Evolutionary conservation across 1,140 invertebrate species (phyloP).

Genomic region (Sminthurinus signatus): DNA sequence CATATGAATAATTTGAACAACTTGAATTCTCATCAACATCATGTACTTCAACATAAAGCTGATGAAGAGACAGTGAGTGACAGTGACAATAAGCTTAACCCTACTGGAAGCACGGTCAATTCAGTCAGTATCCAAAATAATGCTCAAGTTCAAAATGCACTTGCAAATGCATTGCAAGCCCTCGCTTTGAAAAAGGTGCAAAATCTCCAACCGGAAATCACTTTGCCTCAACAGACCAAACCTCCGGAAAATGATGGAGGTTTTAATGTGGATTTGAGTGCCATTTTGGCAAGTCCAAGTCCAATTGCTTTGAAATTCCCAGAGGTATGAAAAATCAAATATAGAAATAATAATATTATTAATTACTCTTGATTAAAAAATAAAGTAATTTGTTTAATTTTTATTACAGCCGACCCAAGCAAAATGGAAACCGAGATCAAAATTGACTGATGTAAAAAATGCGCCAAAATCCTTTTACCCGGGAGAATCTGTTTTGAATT

Average conservation of each 20-base stretch:
- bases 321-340: not conserved
- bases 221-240: constrained; percentile 30
- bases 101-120: not conserved
- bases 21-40: too few species aligned
- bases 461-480: constrained; percentile 81
- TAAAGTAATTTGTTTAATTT: not conserved
- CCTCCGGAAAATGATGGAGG: constrained; percentile 17
- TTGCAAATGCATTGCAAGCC: constrained; percentile 33
- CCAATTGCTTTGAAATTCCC: not conserved
- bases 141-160: constrained; percentile 9
- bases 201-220: constrained; percentile 28
- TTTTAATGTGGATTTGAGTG: constrained; percentile 24
- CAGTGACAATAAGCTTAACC: too few species aligned
- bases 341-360: not conserved
- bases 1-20: too few species aligned
- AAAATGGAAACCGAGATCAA: not conserved
- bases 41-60: too few species aligned
- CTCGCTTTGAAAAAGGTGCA: constrained; percentile 33
- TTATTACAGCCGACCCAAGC: too few species aligned
- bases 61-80: too few species aligned
- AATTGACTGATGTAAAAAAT: constrained; percentile 71
- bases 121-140: constrained; percentile 6
- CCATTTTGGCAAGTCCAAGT: constrained; percentile 23
- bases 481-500: constrained; percentile 48
- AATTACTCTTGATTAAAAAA: not conserved